These are phyloP conservation scores for Eurystomus glaucurus DNA, from an alignment of 2,797 vertebrate genomes.

Conservation along the genomic window DNA sequence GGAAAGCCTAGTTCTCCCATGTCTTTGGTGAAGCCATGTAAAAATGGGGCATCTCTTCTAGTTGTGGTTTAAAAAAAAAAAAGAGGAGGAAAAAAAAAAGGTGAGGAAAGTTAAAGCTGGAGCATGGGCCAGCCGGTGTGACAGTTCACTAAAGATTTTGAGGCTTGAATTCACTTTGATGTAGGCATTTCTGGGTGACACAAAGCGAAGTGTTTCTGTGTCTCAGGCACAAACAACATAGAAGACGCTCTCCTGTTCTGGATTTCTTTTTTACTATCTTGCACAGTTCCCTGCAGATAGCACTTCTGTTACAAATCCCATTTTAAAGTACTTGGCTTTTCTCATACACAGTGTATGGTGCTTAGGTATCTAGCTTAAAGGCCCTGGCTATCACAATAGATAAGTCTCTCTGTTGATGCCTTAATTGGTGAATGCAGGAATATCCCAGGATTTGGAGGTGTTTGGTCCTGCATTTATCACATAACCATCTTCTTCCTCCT, in stretches of 20 bases:
- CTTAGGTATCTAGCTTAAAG: background rate
- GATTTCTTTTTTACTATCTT: background rate
- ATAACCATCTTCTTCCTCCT: background rate
- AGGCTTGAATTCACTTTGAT: background rate
- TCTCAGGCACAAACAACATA: background rate
- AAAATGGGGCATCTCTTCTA: background rate
- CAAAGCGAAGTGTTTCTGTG: background rate
- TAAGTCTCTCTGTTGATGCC: background rate
- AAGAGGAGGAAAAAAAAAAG: fast-evolving
- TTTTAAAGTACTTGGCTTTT: background rate
- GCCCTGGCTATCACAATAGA: background rate
- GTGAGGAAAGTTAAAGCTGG: fast-evolving
- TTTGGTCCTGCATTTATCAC: background rate
- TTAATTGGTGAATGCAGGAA: background rate
- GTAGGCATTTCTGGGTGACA: background rate
- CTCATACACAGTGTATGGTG: fast-evolving
- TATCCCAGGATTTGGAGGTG: background rate
- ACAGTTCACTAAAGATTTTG: background rate
- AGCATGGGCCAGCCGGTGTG: background rate
- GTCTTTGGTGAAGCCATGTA: background rate
- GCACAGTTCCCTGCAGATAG: background rate
- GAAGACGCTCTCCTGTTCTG: background rate
- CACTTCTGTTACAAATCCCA: background rate
- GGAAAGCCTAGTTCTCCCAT: background rate
- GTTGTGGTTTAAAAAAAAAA: background rate